Evolutionary conservation across 1,140 invertebrate genomes (phyloP), one percentile per base, ranked within the genome.

Genomic region (Sycobia sp.): DNA sequence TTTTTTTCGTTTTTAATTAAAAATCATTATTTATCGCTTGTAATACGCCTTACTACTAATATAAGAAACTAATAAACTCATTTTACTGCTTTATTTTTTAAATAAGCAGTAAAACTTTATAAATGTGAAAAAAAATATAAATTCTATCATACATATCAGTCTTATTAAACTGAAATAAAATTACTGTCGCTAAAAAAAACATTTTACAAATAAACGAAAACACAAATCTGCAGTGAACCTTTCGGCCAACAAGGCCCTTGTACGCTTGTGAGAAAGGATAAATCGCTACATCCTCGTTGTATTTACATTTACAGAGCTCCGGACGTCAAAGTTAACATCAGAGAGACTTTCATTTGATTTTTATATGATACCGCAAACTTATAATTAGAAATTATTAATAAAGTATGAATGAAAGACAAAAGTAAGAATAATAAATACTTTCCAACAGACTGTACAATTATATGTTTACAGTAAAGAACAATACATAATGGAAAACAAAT

Each of bases 261-360:
- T 71, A 76, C 53, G 65, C 71, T 74, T 69, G 62, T 71, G 72
- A 60, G 41, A 72, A 67, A 72, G 63, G 61, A 69, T 67, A 69
- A 70, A 67, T 69, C 62, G 27, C 49, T 61, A 53, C 46, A 29
- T 50, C 44, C 61, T 56, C 36, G 22, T 50, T 55, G n/a, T 63
- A 58, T 64, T 57, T 58, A 64, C 55, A 64, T 18, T 25, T 53
- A 46, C 29, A 20, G 25, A 56, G 44, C 53, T 51, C n/a, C 46
- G 39, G 39, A 58, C 47, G 36, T 64, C 46, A 64, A 64, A 64
- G 39, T 44, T 53, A 53, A 50, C 20, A 57, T 53, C 23, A 34
- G 50, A 47, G 38, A 13, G 29, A 54, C 20, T 41, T 51, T 44
- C 27, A 29, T 55, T 55, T 47, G 32, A 46, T 55, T 55, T 54